These are phyloP conservation scores for Chrysocyon brachyurus DNA, from an alignment of 2,797 vertebrate species.

Conservation along the genomic window DNA sequence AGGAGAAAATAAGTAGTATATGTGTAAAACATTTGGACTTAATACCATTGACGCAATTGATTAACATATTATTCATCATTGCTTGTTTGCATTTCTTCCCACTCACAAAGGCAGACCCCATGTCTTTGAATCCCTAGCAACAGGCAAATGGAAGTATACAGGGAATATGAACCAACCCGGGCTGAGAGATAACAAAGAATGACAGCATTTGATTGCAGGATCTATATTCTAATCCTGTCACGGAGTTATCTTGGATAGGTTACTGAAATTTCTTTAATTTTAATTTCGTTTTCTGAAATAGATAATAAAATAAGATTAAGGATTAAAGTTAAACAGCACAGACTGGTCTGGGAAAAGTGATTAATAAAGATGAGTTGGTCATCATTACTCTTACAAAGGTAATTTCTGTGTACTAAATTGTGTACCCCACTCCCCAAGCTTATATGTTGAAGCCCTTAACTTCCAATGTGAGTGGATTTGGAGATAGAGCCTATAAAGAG, in stretches of 20 bases:
- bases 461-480: not conserved
- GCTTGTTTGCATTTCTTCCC: not conserved
- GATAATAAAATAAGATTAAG: not conserved
- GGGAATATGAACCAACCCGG: not conserved
- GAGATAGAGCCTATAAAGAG: not conserved
- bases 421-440: too few species aligned
- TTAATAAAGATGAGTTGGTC: not conserved
- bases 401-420: not conserved
- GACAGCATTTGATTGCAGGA: not conserved
- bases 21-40: not conserved
- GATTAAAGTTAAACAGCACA: not conserved
- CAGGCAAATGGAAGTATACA: not conserved
- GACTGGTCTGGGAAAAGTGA: not conserved
- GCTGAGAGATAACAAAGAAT: not conserved
- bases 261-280: slow-evolving; percentile 12
- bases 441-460: not conserved
- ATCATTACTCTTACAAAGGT: not conserved
- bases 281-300: slow-evolving; percentile 5
- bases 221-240: not conserved
- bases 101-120: not conserved
- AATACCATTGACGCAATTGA: not conserved
- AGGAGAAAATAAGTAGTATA: not conserved
- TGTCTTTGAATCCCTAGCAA: not conserved
- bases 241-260: not conserved
- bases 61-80: not conserved